Base-by-base conservation (phyloP, 2,888 invertebrate genomes). In the Embidobia sp. region DNA sequence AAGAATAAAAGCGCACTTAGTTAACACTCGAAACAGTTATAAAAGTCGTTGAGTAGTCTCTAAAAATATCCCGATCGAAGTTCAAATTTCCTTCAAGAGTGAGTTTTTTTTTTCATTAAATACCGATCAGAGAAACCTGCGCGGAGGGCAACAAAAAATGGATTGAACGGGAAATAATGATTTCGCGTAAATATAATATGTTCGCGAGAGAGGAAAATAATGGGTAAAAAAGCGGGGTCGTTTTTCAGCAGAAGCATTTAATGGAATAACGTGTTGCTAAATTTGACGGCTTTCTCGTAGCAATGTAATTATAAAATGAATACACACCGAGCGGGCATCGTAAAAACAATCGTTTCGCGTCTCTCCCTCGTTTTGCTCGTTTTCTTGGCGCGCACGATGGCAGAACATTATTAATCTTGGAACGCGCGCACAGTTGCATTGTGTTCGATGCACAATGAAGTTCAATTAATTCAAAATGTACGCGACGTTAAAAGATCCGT, bases 381-480 rank as follows among this genome's bases (percentile, higher is more conserved):
- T 61, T 75, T 63, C 75, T 75, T 69, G 67, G 55, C 48, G 46
- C 61, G 51, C 57, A 55, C 55, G 73, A 51, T 42, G 53, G 33
- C 59, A 57, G 66, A 69, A 51, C 61, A 81, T 86, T 86, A 87
- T 87, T 85, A 86, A 86, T 86, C 83, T 82, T 81, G 77, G 55
- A 61, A 51, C 66, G 22, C 74, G 77, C 59, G 84, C 83, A 80
- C 84, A 83, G 83, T 84, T 80, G 82, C 85, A 83, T 84, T 84
- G 84, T 83, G 82, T 77, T 59, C 72, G 67, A 51, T 77, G 77
- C 78, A 79, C 78, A 80, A 79, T 81, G 82, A 82, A 80, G 83
- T 83, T 85, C 85, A 84, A 85, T 86, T 86, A 84, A 84, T 85
- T 83, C 80, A 82, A 83, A 82, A 85, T 81, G 79, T 82, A 79